Evolutionary conservation across 2,888 invertebrate species (phyloP).

Genomic region (Ochropleura plecta): DNA sequence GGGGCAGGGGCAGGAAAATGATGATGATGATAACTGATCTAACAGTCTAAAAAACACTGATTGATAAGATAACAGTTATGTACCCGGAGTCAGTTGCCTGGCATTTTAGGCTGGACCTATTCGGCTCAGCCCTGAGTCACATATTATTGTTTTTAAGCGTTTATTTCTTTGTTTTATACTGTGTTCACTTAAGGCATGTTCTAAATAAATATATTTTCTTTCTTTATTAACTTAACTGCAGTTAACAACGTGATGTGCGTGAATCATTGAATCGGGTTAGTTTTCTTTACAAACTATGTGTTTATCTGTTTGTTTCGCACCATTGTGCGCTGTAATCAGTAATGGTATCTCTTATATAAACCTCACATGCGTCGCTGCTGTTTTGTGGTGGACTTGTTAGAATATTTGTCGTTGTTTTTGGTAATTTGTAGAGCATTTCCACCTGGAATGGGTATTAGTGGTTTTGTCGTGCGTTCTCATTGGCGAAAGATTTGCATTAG

Average conservation of each 20-base stretch:
- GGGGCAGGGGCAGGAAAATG: too few relatives aligned
- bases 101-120: too few relatives aligned
- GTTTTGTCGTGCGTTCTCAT: neutral
- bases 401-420: neutral
- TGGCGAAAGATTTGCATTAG: neutral
- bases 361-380: conserved; percentile 16
- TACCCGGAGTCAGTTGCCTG: neutral
- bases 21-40: too few relatives aligned
- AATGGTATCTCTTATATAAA: conserved; percentile 32
- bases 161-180: too few relatives aligned
- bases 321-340: conserved; percentile 33
- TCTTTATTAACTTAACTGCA: neutral
- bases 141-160: too few relatives aligned
- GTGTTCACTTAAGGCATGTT: too few relatives aligned
- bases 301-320: conserved; percentile 6
- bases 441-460: neutral
- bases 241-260: conserved; percentile 6
- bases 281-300: conserved; percentile 17
- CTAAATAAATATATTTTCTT: too few relatives aligned
- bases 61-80: conserved; percentile 25
- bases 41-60: neutral
- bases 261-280: conserved; percentile 21
- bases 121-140: too few relatives aligned
- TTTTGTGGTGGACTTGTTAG: neutral
- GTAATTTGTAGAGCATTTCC: neutral